These are phyloP conservation scores for Rotaria sp. DNA, from an alignment of 2,888 invertebrate species.

Conservation along the genomic window DNA sequence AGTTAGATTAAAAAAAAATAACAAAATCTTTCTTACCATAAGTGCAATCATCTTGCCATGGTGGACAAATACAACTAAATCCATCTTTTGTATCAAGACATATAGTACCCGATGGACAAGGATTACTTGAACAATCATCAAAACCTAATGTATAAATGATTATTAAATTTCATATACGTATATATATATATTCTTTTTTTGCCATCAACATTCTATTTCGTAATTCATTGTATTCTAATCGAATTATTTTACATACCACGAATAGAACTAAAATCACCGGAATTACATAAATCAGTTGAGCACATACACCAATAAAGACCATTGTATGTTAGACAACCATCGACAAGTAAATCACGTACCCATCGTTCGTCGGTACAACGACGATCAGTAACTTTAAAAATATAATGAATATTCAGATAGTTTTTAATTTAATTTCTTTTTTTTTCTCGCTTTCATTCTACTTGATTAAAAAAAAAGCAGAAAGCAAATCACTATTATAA, in stretches of 20 bases:
- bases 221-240: too few species aligned
- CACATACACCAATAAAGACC: conserved; percentile 38
- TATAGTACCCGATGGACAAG: conserved; percentile 33
- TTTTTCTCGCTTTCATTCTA: too few species aligned
- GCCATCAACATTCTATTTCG: too few species aligned
- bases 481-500: background rate
- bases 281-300: conserved; percentile 40
- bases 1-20: too few species aligned
- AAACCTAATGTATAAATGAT: background rate
- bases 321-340: conserved; percentile 37
- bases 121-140: conserved; percentile 39
- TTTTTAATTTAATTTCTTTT: too few species aligned
- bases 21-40: conserved; percentile 12
- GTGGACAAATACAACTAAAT: conserved; percentile 20
- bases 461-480: too few species aligned
- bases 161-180: background rate
- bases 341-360: conserved; percentile 36
- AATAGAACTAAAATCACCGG: conserved; percentile 36
- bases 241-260: background rate
- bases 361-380: conserved; percentile 37
- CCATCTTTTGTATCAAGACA: conserved; percentile 40
- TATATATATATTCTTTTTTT: background rate
- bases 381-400: conserved; percentile 33
- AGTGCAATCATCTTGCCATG: conserved; percentile 38
- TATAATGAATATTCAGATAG: background rate